Base-by-base conservation (phyloP, 2,888 invertebrate species). In the Thalpophila matura region DNA sequence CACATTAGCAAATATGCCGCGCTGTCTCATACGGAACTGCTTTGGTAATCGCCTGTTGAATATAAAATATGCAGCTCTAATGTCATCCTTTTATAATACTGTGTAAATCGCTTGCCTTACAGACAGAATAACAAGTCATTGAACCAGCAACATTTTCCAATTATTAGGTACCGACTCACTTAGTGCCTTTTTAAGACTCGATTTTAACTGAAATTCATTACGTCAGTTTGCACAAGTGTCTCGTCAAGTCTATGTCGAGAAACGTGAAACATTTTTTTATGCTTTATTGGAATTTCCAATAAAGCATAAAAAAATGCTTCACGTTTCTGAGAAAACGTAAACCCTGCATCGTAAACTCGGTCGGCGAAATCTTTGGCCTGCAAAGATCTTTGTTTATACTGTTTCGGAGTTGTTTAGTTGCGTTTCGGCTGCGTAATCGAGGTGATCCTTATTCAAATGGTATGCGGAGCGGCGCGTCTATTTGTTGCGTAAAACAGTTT, bases 361-460 rank as follows among this genome's bases (percentile, higher is more conserved):
- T 80, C 82, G 76, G 77, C 74, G 82, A 86, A 85, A 86, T 84
- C 79, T 83, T 79, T 81, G 77, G 82, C 68, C 80, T 79, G 78
- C 72, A 72, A 82, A 87, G 79, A 85, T 86, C 81, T 86, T 90
- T 89, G 89, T 89, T 91, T 89, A 88, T 70, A 62, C 81, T 83
- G 84, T 88, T 89, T 89, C 79, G 75, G 82, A 82, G 86, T 89
- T 89, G 86, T 87, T 87, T 84, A 82, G 89, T 86, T 85, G 86
- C 77, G 85, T 87, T 89, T 88, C 75, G 86, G 85, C 88, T 86
- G 83, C 85, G 91, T 91, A 90, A 91, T 91, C 89, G 91, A 89
- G 90, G 91, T 87, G 91, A 90, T 92, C 91, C 92, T 91, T 92
- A 87, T 89, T 90, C 88, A 87, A 88, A 86, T 91, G 90, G 93